Base-by-base conservation (phyloP, 2,113 vertebrate species). In the Anarrhichthys ocellatus region DNA sequence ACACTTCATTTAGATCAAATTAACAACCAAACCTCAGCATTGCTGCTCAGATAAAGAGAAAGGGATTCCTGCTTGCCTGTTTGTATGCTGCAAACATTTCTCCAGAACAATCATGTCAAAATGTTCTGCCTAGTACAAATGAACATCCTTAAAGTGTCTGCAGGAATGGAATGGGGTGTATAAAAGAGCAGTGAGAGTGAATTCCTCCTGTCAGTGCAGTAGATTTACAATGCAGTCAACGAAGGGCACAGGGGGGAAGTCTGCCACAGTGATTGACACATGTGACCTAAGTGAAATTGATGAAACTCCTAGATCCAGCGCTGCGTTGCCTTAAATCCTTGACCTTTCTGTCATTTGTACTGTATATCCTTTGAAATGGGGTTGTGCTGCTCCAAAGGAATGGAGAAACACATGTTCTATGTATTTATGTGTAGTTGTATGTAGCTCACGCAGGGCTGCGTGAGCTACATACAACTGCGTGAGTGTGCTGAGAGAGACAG, bases 231-330 rank as follows among this genome's bases (percentile, higher is more conserved):
- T 70, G 73, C 14, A 65, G 59, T 46, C 61, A 40, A 29, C 0
- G 14, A 66, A 29, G 32, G 29, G n/a, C 36, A 71, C 48, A 48
- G 32, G 67, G 73, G 15, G n/a, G 64, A 64, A 40, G 67, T 67
- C 75, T 74, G 32, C 24, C 29, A 32, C 62, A 38, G 40, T 67
- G 81, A 78, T 22, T 78, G 75, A 73, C 75, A 66, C 14, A 0
- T 58, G 48, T 61, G 62, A 83, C 75, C 62, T 52, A 8, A 61
- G 42, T 73, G 74, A 73, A 83, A 78, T 48, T 67, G 59, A 71
- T 78, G 36, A 69, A 50, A 82, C 24, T 56, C 29, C 20, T 70
- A 24, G 27, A 71, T 73, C 61, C 11, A 38, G 48, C 2, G 2
- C 38, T 0, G 22, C 29, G 7, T 32, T 66, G 61, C 74, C n/a